A percentile compares a stretch with the other conserved stretches of the same genome.
Evolutionary conservation across 23 tunicate genomes (phyloP).

Genomic region (Ascidia mentula): DNA sequence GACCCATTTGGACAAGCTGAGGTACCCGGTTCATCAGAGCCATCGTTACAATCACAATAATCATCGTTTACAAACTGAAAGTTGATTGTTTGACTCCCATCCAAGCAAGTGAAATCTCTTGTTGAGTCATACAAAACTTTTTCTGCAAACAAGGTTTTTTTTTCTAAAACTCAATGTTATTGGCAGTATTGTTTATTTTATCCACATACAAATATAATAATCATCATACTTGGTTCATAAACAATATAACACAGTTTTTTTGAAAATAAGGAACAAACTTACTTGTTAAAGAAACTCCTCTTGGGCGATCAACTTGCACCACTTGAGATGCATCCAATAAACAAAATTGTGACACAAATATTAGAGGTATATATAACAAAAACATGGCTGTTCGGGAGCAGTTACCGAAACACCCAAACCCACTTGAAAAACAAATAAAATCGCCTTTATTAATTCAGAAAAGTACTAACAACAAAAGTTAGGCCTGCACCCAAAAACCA

Average conservation of each 20-base stretch:
- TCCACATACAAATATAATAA: background rate
- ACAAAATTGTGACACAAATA: background rate
- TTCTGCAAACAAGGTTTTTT: constrained; percentile 41
- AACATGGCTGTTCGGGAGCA: background rate
- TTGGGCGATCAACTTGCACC: constrained; percentile 57
- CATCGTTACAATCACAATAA: constrained; percentile 97
- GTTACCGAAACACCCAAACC: background rate
- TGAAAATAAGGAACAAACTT: constrained; percentile 25
- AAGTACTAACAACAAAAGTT: too few relatives aligned
- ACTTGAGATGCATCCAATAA: background rate
- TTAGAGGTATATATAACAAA: background rate
- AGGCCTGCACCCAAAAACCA: too few relatives aligned
- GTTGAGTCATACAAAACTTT: constrained; percentile 62
- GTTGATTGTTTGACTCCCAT: constrained; percentile 80
- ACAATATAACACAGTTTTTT: constrained; percentile 51
- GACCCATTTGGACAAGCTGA: constrained; percentile 96
- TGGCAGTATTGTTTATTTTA: too few relatives aligned
- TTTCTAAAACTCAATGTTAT: too few relatives aligned
- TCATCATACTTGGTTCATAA: background rate
- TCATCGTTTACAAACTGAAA: constrained; percentile 91
- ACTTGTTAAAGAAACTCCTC: constrained; percentile 84
- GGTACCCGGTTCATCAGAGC: constrained; percentile 99
- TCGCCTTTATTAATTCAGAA: too few relatives aligned
- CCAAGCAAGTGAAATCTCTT: constrained; percentile 89
- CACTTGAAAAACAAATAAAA: background rate